Evolutionary conservation across 2,797 vertebrate species (phyloP), one percentile per base, ranked within the genome.

Genomic region (Ctenochaetus hawaiiensis): DNA sequence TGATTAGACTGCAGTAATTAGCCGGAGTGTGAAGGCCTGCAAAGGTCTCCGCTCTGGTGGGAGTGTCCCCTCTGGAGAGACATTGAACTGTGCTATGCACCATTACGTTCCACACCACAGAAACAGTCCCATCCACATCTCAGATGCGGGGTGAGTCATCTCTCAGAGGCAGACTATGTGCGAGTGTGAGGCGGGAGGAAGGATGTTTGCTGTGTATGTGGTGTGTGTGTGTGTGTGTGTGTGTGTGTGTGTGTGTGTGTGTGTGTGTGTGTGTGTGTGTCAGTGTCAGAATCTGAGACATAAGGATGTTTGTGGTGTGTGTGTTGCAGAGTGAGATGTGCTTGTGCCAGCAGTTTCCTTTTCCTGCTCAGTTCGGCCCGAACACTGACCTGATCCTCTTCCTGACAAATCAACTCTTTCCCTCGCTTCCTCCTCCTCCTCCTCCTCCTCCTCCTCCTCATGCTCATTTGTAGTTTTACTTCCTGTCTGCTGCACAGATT

Each of bases 1-100:
- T 95, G 94, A 95, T 95, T 93, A 89, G 87, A 85, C 91, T 88
- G 92, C 91, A 93, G 90, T 94, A 95, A 96, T 96, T 95, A 95
- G 93, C 92, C 78, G 70, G 77, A 88, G 91, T 87, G 83, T 89
- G 90, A 90, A 92, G 83, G 82, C 91, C 82, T 86, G 80, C 78
- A 91, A 91, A 91, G 87, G 91, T 91, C 80, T 89, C 44, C 5
- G 56, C 85, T 90, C 87, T 87, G 82, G 82, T 88, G 88, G 87
- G 88, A 89, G 86, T 83, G 88, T 89, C 83, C 71, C 84, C 87
- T 86, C 85, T 68, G 69, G 87, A 88, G 87, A 84, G 80, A 88
- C 66, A 70, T 69, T 73, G 83, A 87, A 85, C 81, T 86, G 78
- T 69, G 78, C 82, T 83, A 85, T 88, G 88, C 88, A 80, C 85